Evolutionary conservation across 2,797 vertebrate genomes (phyloP), one percentile per base, ranked within the genome.

Genomic region (Lophius americanus): DNA sequence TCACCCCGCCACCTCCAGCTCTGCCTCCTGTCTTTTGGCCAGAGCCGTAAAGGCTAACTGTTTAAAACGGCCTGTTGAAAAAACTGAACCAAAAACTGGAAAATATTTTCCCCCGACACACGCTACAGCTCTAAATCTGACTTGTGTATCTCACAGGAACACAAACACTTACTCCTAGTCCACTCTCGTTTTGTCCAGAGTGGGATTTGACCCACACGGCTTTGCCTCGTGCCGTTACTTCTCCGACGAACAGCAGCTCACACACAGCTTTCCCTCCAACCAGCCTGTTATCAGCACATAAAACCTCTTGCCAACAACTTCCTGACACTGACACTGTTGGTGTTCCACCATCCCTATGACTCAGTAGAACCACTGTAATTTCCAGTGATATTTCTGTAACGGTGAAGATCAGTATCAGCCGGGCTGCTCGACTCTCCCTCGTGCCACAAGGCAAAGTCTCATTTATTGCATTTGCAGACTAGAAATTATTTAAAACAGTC

Each of bases 291-390:
- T 86, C 77, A 79, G 60, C 59, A 35, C 71, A 42, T 36, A 51
- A 64, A 79, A 68, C 65, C 51, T 54, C 43, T 50, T 39, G 69
- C 76, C 74, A 82, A 58, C 73, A 47, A 43, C 67, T 81, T 84
- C 72, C 85, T 82, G 78, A 87, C 76, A 81, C 71, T 69, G 81
- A 84, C 33, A 13, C 60, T 57, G 75, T 71, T 73, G 64, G 71
- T 81, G 79, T 83, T 84, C 73, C 70, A 71, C 57, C 23, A 12
- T 68, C 48, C 23, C 50, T 4, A 3, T 85, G 82, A 84, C 64
- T 87, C 77, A 85, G 72, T 61, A 39, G 54, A 79, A 70, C 73
- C 32, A 11, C 57, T 39, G 49, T 67, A 4, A 68, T 66, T 73
- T 75, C 74, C 71, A 70, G 51, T 58, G 60, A 78, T 67, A 74